A percentile compares a stretch with the other conserved stretches of the same genome.
Conservation (phyloP, 1,140 invertebrate species). For the Drosophila busckii region DNA sequence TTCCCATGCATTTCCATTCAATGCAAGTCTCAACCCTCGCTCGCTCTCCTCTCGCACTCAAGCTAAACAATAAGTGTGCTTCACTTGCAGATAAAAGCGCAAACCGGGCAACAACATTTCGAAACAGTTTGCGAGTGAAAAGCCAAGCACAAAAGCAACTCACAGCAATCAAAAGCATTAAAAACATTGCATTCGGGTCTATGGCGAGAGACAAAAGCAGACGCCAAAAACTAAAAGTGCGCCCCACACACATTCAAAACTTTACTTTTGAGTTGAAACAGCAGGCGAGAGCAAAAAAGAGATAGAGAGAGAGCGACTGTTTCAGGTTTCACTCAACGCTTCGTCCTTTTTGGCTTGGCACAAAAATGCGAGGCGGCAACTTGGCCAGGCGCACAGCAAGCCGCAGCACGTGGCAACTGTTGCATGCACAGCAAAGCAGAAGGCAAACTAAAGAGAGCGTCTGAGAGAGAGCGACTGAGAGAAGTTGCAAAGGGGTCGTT, state of each 20-base stretch:
- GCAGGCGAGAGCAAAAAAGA: not conserved
- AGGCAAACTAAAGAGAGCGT: slow-evolving; percentile 45
- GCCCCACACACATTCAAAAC: slow-evolving; percentile 25
- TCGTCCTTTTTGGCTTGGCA: slow-evolving; percentile 71
- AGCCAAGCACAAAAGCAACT: slow-evolving; percentile 30
- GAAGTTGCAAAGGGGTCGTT: slow-evolving; percentile 52
- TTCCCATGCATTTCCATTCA: too few species aligned
- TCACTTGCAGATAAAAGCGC: slow-evolving; percentile 54
- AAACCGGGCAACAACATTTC: slow-evolving; percentile 37
- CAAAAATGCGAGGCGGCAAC: slow-evolving; percentile 72
- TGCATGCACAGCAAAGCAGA: slow-evolving; percentile 51
- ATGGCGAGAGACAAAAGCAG: slow-evolving; percentile 57
- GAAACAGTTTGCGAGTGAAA: slow-evolving; percentile 58
- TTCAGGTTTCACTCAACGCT: slow-evolving; percentile 56
- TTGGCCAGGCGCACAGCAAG: slow-evolving; percentile 51
- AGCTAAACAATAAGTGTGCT: slow-evolving; percentile 26
- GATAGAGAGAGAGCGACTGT: not conserved
- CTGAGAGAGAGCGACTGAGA: slow-evolving; percentile 10
- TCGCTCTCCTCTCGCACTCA: not conserved
- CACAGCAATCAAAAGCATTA: slow-evolving; percentile 13
- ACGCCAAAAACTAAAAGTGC: slow-evolving; percentile 50
- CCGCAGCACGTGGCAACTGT: slow-evolving; percentile 49
- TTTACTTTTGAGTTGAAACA: slow-evolving; percentile 53
- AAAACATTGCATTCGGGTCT: slow-evolving; percentile 17
- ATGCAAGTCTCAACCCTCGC: not conserved